phyloP scores from a whole-genome alignment of 2,888 invertebrate genomes.

The Scrobipalpa atriplicella region DNA sequence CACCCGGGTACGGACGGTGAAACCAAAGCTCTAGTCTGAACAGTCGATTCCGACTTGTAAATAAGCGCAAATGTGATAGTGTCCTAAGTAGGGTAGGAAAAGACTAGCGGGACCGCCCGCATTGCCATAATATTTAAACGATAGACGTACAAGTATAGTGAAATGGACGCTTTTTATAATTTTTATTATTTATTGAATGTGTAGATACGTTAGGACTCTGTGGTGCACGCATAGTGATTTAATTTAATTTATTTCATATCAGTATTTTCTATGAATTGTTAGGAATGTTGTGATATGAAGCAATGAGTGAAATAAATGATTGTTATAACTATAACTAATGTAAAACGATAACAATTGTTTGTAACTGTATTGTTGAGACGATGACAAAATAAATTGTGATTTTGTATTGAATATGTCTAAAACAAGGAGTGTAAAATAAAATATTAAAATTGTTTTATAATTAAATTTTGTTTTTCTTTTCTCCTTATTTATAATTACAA shows the following conservation, averaged over 20 bases:
- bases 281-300: conserved; percentile 67
- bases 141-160: conserved; percentile 39
- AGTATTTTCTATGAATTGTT: conserved; percentile 73
- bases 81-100: conserved; percentile 80
- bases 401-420: conserved; percentile 67
- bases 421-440: conserved; percentile 65
- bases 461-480: conserved; percentile 30
- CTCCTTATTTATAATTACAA: neutral
- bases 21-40: conserved; percentile 81
- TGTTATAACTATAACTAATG: conserved; percentile 51
- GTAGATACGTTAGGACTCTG: conserved; percentile 55
- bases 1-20: conserved; percentile 75
- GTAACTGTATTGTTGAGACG: conserved; percentile 50
- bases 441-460: conserved; percentile 57
- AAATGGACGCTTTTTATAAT: conserved; percentile 57
- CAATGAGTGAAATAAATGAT: conserved; percentile 51
- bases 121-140: conserved; percentile 78
- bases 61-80: conserved; percentile 83
- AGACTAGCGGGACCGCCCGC: conserved; percentile 74
- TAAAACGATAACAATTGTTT: conserved; percentile 60
- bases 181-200: conserved; percentile 72
- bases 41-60: conserved; percentile 65
- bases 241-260: conserved; percentile 80
- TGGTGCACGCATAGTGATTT: conserved; percentile 71
- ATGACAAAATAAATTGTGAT: conserved; percentile 63